These are phyloP conservation scores for Pterostichus madidus DNA, from an alignment of 2,888 invertebrate genomes.

Conservation along the genomic window DNA sequence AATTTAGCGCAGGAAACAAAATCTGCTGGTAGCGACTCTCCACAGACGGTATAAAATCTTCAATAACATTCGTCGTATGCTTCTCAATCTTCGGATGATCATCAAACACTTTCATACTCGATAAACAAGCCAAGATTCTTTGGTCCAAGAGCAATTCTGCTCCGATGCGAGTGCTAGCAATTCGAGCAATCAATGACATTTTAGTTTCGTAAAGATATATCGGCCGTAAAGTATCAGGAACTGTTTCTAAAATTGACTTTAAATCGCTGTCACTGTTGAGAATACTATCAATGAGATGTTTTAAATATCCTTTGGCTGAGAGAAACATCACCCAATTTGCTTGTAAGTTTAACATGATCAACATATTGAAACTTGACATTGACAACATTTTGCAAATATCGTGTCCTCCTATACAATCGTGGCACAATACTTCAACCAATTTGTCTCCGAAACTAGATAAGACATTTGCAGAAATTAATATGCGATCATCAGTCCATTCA, in stretches of 20 bases:
- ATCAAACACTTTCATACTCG: conserved; percentile 85
- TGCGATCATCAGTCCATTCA: conserved; percentile 74
- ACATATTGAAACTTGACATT: conserved; percentile 88
- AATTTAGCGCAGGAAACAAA: conserved; percentile 87
- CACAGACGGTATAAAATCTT: conserved; percentile 81
- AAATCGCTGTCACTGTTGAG: conserved; percentile 86
- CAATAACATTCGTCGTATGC: conserved; percentile 72
- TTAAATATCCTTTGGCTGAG: conserved; percentile 85
- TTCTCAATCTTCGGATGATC: conserved; percentile 84
- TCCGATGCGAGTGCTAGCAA: conserved; percentile 85
- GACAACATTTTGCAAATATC: conserved; percentile 95
- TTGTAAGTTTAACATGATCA: conserved; percentile 87
- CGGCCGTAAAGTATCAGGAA: conserved; percentile 85
- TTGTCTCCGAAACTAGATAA: conserved; percentile 89
- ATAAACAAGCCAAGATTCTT: conserved; percentile 81
- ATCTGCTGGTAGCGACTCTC: conserved; percentile 89
- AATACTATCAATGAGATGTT: conserved; percentile 90
- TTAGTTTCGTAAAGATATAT: conserved; percentile 93
- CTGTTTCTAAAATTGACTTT: conserved; percentile 82
- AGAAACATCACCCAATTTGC: conserved; percentile 83
- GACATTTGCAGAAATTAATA: conserved; percentile 80
- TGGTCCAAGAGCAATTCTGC: conserved; percentile 83
- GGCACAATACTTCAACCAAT: conserved; percentile 88
- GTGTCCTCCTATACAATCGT: conserved; percentile 93
- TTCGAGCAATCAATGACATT: conserved; percentile 87